phyloP scores from a whole-genome alignment of 2,797 vertebrate species.

The Melanotaenia parkinsoni region DNA sequence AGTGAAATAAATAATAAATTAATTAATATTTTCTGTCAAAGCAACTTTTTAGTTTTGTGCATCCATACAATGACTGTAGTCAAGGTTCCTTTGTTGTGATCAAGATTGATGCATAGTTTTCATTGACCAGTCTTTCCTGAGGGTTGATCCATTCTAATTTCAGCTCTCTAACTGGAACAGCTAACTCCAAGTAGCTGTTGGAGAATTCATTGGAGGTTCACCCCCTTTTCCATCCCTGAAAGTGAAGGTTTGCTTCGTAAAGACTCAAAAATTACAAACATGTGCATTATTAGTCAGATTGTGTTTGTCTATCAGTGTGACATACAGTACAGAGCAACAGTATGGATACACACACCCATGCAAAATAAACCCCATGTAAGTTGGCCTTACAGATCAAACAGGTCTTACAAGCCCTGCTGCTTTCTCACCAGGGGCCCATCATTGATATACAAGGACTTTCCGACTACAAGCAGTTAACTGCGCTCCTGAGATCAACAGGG shows the following conservation, averaged over 20 bases:
- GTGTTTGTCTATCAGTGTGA: background rate
- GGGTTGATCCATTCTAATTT: background rate
- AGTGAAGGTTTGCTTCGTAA: background rate
- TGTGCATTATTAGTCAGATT: background rate
- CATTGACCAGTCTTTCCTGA: background rate
- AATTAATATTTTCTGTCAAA: no score
- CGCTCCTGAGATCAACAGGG: constrained; percentile 35
- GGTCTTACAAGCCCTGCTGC: constrained; percentile 22
- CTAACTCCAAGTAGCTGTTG: background rate
- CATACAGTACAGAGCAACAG: background rate
- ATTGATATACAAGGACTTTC: constrained; percentile 20
- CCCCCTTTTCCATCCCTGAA: background rate
- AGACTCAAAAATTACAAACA: background rate
- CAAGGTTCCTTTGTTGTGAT: background rate
- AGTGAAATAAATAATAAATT: no score
- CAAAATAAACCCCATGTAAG: background rate
- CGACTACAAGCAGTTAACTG: constrained; percentile 20
- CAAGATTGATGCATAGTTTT: background rate
- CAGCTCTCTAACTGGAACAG: background rate
- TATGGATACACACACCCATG: background rate
- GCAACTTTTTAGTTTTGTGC: no score
- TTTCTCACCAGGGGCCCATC: constrained; percentile 10
- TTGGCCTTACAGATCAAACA: constrained; percentile 3
- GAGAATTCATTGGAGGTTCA: background rate
- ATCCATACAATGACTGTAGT: background rate